Conservation (phyloP, 2,888 invertebrate species). For the Hypomecis atomaria region DNA sequence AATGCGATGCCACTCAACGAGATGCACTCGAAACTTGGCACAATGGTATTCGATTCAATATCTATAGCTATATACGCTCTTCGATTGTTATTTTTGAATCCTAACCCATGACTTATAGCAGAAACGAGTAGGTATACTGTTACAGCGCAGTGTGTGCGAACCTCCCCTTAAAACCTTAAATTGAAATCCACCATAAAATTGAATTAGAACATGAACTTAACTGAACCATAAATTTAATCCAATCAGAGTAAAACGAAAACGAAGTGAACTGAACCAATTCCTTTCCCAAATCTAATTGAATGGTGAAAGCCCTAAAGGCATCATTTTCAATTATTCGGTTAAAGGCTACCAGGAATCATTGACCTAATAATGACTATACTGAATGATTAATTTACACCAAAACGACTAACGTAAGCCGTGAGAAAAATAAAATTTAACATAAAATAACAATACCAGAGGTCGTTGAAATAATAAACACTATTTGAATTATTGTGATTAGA, state of each 20-base stretch:
- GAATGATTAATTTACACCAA: background rate
- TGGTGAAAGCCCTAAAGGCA: constrained; percentile 14
- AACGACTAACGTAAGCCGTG: constrained; percentile 5
- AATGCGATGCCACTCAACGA: constrained; percentile 19
- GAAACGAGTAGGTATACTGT: background rate
- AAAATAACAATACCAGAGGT: constrained; percentile 8
- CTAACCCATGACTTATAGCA: background rate
- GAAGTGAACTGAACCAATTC: constrained; percentile 7
- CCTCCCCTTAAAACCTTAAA: background rate
- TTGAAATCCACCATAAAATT: constrained; percentile 10
- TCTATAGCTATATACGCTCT: background rate
- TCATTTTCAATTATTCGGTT: constrained; percentile 4
- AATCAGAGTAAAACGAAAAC: constrained; percentile 12
- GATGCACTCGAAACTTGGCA: constrained; percentile 12
- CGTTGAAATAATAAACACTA: constrained; percentile 6
- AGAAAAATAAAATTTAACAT: constrained; percentile 11
- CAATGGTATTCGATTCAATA: constrained; percentile 14
- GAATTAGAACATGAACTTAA: constrained; percentile 1
- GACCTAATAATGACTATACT: no score
- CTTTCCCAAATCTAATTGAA: constrained; percentile 20
- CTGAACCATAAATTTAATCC: constrained; percentile 16
- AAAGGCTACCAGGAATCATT: background rate
- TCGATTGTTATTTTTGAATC: background rate
- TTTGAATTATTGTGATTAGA: constrained; percentile 14
- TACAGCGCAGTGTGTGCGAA: no score